Percentiles rank a stretch among this genome's conserved stretches.
Evolutionary conservation across 2,113 vertebrate genomes (phyloP).

Genomic region (Ellobius talpinus): DNA sequence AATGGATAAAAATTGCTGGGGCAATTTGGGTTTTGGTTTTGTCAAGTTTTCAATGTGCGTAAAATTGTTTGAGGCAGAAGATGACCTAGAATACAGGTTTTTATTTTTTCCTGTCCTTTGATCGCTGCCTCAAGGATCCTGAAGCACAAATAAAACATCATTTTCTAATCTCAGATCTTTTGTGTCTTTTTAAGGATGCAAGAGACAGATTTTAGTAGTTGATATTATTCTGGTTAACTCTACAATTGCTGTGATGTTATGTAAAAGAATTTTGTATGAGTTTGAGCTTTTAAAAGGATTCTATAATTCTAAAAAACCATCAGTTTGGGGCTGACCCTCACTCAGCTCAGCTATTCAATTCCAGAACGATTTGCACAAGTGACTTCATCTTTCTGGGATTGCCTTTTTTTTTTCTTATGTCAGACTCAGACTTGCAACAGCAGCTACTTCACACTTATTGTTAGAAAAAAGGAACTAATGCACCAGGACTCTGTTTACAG

Average conservation of each 20-base stretch:
- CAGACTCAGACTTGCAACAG: background rate
- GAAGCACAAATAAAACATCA: background rate
- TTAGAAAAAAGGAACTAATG: background rate
- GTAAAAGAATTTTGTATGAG: background rate
- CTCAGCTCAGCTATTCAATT: background rate
- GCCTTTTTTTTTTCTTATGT: background rate
- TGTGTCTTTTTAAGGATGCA: background rate
- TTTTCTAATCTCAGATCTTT: background rate
- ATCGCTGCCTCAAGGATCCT: background rate
- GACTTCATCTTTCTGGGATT: background rate
- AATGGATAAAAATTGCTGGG: conserved; percentile 58
- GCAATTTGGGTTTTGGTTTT: conserved; percentile 50
- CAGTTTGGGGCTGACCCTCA: background rate
- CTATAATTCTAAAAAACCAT: background rate
- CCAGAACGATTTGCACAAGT: background rate
- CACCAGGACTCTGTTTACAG: fast-evolving
- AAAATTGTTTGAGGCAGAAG: conserved; percentile 19
- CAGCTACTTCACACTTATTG: background rate
- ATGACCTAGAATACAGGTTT: conserved; percentile 24
- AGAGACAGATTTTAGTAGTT: background rate
- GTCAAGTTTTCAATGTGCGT: background rate
- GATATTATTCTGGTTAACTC: background rate
- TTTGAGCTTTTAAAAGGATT: conserved; percentile 8
- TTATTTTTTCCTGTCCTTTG: background rate
- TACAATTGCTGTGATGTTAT: background rate